Base-by-base conservation (phyloP, 1,140 invertebrate genomes). In the Hyphantria cunea region DNA sequence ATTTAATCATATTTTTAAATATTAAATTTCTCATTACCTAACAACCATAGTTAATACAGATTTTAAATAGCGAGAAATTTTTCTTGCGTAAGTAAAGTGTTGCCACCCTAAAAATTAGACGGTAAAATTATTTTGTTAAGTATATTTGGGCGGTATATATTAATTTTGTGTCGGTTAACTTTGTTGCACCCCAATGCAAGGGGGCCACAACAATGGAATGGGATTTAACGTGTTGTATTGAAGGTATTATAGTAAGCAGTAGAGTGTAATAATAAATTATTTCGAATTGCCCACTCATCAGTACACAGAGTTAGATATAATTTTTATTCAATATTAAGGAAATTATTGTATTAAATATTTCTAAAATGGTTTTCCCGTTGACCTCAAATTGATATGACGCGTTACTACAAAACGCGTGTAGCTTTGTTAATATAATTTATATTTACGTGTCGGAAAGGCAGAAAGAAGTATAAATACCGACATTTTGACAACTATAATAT, bases 81-180 rank as follows among this genome's bases (percentile, higher is more conserved):
- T 60, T 74, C 77, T 66, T 71, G 69, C 62, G 50, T 47, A 47
- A 17, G 37, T 32, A 50, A 41, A 70, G 55, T 67, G 63, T 55
- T 64, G 48, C 47, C 45, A 55, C 53, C 52, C 55, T 52, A 39
- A 56, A 55, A 64, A 55, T 34, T 47, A 44, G 54, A 34, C 34
- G 41, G 64, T 61, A 71, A 80, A 80, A 84, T 80, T 84, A 83
- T 77, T 70, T 71, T 61, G 74, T 80, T 80, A 82, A 82, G 73
- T 80, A 68, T 84, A 86, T 87, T 86, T 86, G 79, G 81, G 84
- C 78, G 78, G 78, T 81, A 71, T 76, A 79, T 82, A 89, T 83
- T 86, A 84, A 86, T 83, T 89, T 84, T 81, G 82, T 86, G 82
- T 82, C 75, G 75, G 79, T 72, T 72, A 59, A 59, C 74, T 76